Percentiles rank a stretch among this genome's conserved stretches.
Conservation (phyloP, 2,797 vertebrate genomes). For the Coregonus suidteri region DNA sequence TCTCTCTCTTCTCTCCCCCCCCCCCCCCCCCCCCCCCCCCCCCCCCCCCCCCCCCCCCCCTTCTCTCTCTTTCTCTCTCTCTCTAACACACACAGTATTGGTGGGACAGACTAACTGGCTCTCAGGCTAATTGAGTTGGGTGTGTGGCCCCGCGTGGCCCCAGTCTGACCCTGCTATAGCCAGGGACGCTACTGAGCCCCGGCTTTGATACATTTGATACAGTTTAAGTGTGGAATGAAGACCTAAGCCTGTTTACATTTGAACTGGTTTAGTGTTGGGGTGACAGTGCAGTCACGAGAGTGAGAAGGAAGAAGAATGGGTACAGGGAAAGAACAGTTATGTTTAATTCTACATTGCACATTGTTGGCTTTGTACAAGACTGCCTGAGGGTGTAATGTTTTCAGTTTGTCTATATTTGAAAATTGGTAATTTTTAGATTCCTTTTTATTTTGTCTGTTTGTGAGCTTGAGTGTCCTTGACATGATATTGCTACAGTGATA, state of each 20-base stretch:
- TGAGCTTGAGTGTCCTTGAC: conserved; percentile 14
- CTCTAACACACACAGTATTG: conserved; percentile 53
- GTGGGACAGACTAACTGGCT: conserved; percentile 74
- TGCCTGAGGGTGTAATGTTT: neutral
- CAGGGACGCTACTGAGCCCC: conserved; percentile 81
- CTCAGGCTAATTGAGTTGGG: conserved; percentile 79
- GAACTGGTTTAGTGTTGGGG: conserved; percentile 81
- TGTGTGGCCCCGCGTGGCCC: conserved; percentile 78
- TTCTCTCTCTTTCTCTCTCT: conserved; percentile 32
- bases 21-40: too few relatives aligned
- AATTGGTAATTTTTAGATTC: neutral
- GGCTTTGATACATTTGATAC: conserved; percentile 95
- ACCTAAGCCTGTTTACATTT: conserved; percentile 85
- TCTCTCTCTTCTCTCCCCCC: neutral
- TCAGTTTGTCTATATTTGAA: neutral
- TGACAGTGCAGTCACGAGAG: conserved; percentile 70
- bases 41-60: too few relatives aligned
- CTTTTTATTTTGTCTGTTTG: conserved; percentile 9
- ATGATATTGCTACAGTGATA: neutral
- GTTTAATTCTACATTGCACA: neutral
- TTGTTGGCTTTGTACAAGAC: neutral
- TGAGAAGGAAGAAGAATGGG: conserved; percentile 27
- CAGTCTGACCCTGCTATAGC: conserved; percentile 71
- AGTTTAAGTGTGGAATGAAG: conserved; percentile 85
- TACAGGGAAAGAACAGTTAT: neutral